These are phyloP conservation scores for Ostrea edulis DNA, from an alignment of 1,140 invertebrate genomes.

Conservation along the genomic window DNA sequence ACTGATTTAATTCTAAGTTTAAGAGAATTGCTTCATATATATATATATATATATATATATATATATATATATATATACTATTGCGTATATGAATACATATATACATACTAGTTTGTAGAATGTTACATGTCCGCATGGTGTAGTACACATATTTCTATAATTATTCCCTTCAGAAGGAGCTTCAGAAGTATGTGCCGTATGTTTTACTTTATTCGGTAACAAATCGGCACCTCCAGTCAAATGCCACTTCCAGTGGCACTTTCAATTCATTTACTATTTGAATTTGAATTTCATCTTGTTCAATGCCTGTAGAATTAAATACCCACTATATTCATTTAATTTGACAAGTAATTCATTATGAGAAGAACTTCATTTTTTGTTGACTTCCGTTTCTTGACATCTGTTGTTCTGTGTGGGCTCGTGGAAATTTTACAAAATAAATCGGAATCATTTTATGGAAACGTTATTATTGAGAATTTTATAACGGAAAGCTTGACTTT, in stretches of 20 bases:
- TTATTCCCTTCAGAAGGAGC: no score
- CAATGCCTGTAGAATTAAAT: neutral
- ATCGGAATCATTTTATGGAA: neutral
- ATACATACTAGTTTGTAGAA: no score
- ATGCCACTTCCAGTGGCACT: neutral
- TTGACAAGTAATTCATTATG: conserved; percentile 7
- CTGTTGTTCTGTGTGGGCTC: conserved; percentile 11
- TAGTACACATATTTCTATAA: no score
- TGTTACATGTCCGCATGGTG: no score
- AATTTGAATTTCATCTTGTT: neutral
- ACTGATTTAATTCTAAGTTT: no score
- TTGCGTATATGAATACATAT: no score
- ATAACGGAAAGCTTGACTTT: neutral
- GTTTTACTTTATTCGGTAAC: no score
- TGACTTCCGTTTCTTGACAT: conserved; percentile 23
- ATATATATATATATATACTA: no score
- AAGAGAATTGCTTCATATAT: no score
- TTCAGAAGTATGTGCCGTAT: no score
- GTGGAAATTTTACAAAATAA: neutral
- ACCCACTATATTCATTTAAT: neutral
- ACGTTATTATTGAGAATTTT: neutral
- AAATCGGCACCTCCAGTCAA: neutral
- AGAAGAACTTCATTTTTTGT: neutral
- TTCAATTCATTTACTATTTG: conserved; percentile 10
- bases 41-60: no score